Evolutionary conservation across 2,888 invertebrate species (phyloP), one percentile per base, ranked within the genome.

Genomic region (Aspidapion aeneum): DNA sequence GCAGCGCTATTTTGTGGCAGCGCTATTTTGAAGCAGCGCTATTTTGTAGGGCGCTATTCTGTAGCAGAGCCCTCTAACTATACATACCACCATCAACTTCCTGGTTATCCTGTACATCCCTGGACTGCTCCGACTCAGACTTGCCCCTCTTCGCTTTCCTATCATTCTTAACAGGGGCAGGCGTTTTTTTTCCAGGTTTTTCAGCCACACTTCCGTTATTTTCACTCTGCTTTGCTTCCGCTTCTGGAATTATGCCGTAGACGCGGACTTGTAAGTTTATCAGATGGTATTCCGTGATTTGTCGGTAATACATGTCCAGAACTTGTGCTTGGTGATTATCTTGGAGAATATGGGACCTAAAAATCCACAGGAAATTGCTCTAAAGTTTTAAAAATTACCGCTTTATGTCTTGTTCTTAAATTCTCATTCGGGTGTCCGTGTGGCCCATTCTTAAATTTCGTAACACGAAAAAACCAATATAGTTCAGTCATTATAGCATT

Each of bases 311-410:
- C 19, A 67, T 55, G 17, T 71, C 63, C 18, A 73, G 49, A 17
- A 74, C 70, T 52, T 64, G 63, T 9, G 22, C 64, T 55, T 66
- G 74, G 57, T 75, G 74, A 3, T 20, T 21, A 7, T 68, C 60
- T 22, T 51, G 62, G 48, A 62, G 21, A 63, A 75, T 70, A 54
- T 75, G 75, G 2, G 60, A 51, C 17, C 64, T 49, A 1, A 72
- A 50, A 21, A n/a, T n/a, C n/a, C n/a, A n/a, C n/a, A n/a, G n/a
- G n/a, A n/a, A n/a, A n/a, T n/a, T n/a, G n/a, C n/a, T n/a, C n/a
- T n/a, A n/a, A n/a, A n/a, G n/a, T n/a, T n/a, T n/a, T n/a, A n/a
- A n/a, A n/a, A n/a, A n/a, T n/a, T n/a, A n/a, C n/a, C n/a, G n/a
- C n/a, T n/a, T n/a, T n/a, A n/a, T n/a, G n/a, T n/a, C n/a, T n/a